A percentile compares a stretch with the other conserved stretches of the same genome.
phyloP scores from a whole-genome alignment of 1,140 invertebrate species.

The Aphidius ervi region DNA sequence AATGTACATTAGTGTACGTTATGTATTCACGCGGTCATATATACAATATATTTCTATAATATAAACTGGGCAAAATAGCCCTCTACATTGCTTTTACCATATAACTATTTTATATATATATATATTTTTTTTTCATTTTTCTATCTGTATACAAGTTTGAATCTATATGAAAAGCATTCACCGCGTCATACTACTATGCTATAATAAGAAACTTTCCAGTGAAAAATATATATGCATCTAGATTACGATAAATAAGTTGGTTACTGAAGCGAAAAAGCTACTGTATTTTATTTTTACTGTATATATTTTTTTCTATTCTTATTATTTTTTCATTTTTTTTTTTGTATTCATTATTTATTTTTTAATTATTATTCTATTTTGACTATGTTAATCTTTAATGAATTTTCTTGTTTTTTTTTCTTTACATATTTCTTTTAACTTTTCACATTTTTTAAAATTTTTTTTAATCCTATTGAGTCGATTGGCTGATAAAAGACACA shows the following conservation, averaged over 20 bases:
- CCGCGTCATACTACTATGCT: slow-evolving; percentile 4
- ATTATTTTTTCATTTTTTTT: not conserved
- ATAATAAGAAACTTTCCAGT: slow-evolving; percentile 27
- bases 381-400: too few relatives aligned
- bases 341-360: not conserved
- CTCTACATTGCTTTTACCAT: not conserved
- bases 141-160: too few relatives aligned
- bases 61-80: too few relatives aligned
- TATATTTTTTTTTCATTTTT: too few relatives aligned
- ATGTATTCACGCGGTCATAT: not conserved
- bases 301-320: not conserved
- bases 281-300: slow-evolving; percentile 14
- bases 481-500: too few relatives aligned
- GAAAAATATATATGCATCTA: slow-evolving; percentile 26
- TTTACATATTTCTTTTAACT: too few relatives aligned
- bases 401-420: not conserved
- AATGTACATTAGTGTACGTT: slow-evolving; percentile 45
- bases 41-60: not conserved
- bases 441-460: slow-evolving; percentile 6
- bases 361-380: too few relatives aligned
- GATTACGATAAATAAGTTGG: slow-evolving; percentile 26
- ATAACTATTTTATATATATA: too few relatives aligned
- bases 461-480: not conserved
- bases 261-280: slow-evolving; percentile 22
- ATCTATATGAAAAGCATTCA: too few relatives aligned